Evolutionary conservation across 1,140 invertebrate genomes (phyloP).

Genomic region (Lanistes nyassanus): DNA sequence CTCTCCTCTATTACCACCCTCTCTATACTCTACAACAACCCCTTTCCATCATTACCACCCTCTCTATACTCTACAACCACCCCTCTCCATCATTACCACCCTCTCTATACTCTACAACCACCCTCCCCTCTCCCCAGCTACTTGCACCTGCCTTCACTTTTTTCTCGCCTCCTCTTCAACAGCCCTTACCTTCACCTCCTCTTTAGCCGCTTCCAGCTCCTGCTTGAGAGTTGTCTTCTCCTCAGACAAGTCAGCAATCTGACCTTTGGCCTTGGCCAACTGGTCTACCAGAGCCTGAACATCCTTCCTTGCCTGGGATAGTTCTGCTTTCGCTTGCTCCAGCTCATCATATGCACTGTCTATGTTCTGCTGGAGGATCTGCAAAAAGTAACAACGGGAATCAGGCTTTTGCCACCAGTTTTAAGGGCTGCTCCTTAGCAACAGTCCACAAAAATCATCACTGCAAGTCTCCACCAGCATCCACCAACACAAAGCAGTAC

Average conservation of each 20-base stretch:
- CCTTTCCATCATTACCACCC: no score
- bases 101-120: no score
- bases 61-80: no score
- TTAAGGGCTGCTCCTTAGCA: not conserved
- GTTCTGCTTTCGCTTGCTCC: conserved; percentile 52
- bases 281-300: conserved; percentile 65
- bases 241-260: conserved; percentile 65
- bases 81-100: no score
- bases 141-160: not conserved
- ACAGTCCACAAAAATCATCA: no score
- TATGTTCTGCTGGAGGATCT: conserved; percentile 30
- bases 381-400: not conserved
- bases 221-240: conserved; percentile 55
- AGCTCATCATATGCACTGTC: conserved; percentile 66
- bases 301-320: conserved; percentile 40
- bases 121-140: no score
- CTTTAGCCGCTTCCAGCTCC: conserved; percentile 35
- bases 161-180: not conserved
- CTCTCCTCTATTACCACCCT: no score
- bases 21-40: no score
- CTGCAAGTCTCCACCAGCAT: no score
- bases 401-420: not conserved
- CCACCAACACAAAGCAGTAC: no score
- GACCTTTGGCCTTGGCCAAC: conserved; percentile 66
- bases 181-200: conserved; percentile 45